Conservation (phyloP, 23 tunicate genomes). For the Diplosoma virens region DNA sequence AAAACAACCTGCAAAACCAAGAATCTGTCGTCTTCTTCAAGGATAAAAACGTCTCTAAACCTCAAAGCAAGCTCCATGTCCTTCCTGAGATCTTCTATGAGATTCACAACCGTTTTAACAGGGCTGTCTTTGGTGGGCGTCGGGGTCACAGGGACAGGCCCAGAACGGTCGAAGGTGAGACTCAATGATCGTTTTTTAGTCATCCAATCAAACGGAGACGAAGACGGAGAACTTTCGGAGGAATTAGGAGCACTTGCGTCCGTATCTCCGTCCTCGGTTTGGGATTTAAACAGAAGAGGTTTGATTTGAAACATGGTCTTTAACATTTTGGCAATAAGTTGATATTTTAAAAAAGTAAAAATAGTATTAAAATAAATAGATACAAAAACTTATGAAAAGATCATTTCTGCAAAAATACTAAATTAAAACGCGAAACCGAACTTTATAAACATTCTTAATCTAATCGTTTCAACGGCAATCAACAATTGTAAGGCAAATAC, state of each 20-base stretch:
- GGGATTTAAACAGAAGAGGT: conserved; percentile 46
- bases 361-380: not conserved
- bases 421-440: too few species aligned
- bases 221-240: not conserved
- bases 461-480: too few species aligned
- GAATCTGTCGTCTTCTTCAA: conserved; percentile 43
- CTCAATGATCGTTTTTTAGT: conserved; percentile 14
- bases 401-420: not conserved
- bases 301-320: conserved; percentile 47
- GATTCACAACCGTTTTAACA: conserved; percentile 54
- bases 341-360: not conserved
- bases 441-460: too few species aligned
- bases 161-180: not conserved
- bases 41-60: conserved; percentile 56
- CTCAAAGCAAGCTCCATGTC: conserved; percentile 59
- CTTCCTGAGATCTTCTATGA: conserved; percentile 56
- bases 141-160: not conserved
- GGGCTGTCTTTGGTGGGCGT: conserved; percentile 47
- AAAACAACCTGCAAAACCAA: conserved; percentile 42
- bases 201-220: conserved; percentile 48
- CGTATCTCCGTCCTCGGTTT: conserved; percentile 38
- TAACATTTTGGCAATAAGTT: not conserved
- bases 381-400: too few species aligned
- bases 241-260: conserved; percentile 24
- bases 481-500: too few species aligned